phyloP scores from a whole-genome alignment of 2,888 invertebrate species.

The Lordiphosa andalusiaca region DNA sequence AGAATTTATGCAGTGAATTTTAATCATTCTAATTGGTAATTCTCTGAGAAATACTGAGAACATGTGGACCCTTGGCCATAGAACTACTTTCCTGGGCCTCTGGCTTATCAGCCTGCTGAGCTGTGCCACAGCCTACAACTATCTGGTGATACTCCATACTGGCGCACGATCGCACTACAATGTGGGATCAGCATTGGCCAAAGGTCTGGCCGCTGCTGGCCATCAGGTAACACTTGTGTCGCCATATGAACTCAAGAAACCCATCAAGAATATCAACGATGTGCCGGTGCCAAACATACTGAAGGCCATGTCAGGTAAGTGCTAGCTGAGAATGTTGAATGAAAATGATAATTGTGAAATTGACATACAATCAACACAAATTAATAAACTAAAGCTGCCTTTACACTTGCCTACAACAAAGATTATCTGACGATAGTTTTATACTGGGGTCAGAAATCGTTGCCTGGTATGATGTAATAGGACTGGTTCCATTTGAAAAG shows the following conservation, averaged over 20 bases:
- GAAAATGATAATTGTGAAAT: neutral
- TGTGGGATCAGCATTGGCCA: slow-evolving; percentile 76
- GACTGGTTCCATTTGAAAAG: too few relatives aligned
- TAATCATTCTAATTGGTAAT: slow-evolving; percentile 4
- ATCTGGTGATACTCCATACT: slow-evolving; percentile 60
- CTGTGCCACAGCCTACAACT: slow-evolving; percentile 57
- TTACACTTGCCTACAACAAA: too few relatives aligned
- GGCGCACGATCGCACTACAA: slow-evolving; percentile 72
- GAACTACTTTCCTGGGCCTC: slow-evolving; percentile 40
- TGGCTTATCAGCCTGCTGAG: slow-evolving; percentile 44
- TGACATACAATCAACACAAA: neutral
- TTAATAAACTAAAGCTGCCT: too few relatives aligned
- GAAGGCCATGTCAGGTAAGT: slow-evolving; percentile 48
- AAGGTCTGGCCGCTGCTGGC: slow-evolving; percentile 76
- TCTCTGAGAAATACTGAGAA: neutral
- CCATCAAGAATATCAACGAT: slow-evolving; percentile 71
- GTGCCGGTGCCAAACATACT: slow-evolving; percentile 33
- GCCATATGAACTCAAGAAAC: slow-evolving; percentile 69
- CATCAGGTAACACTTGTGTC: slow-evolving; percentile 79
- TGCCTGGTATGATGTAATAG: too few relatives aligned
- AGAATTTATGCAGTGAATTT: neutral
- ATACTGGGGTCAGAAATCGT: too few relatives aligned
- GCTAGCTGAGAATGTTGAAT: neutral
- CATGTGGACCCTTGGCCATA: slow-evolving; percentile 32
- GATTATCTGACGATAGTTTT: too few relatives aligned